Base-by-base conservation (phyloP, 2,797 vertebrate genomes). In the Taeniopygia guttata region DNA sequence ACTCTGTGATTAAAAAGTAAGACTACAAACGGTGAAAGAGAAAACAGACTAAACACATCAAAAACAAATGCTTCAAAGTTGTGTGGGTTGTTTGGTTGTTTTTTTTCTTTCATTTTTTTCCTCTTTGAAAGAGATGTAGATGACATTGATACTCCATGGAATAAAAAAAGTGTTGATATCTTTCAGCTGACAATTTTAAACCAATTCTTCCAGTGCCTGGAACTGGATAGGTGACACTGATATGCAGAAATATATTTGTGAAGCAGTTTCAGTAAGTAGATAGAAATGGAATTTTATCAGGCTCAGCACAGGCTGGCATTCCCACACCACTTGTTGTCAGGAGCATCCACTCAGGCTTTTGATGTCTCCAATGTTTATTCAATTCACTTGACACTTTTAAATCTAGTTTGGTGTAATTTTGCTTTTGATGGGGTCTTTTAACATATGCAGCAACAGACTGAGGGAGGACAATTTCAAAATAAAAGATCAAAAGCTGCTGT, bases 371-470 rank as follows among this genome's bases (percentile, higher is more conserved):
- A 54, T 94, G 89, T 96, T 96, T 95, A 94, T 94, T 90, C 91
- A 90, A 64, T 90, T 85, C 73, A 74, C 91, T 94, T 96, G 91
- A 96, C 94, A 93, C 83, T 94, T 96, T 58, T 70, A 91, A 90
- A 95, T 96, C 77, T 87, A 88, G 87, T 93, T 94, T 95, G 79
- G 89, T 87, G 83, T 91, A 88, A 94, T 95, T 95, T 94, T 94
- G 87, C 40, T 77, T 96, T 91, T 94, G 83, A 90, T 94, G 85
- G 77, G 94, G 74, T 87, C 94, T 93, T 96, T 91, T 91, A 96
- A 93, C 93, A 94, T 94, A 94, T 94, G 93, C 87, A 90, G 94
- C 80, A 96, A 90, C 95, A 97, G 94, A 94, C 91, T 89, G 95
- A 95, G 85, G 89, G 94, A 97, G 84, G 85, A 88, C 83, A 86